These are phyloP conservation scores for Peromyscus nudipes DNA, from an alignment of 2,797 vertebrate genomes.

Conservation along the genomic window DNA sequence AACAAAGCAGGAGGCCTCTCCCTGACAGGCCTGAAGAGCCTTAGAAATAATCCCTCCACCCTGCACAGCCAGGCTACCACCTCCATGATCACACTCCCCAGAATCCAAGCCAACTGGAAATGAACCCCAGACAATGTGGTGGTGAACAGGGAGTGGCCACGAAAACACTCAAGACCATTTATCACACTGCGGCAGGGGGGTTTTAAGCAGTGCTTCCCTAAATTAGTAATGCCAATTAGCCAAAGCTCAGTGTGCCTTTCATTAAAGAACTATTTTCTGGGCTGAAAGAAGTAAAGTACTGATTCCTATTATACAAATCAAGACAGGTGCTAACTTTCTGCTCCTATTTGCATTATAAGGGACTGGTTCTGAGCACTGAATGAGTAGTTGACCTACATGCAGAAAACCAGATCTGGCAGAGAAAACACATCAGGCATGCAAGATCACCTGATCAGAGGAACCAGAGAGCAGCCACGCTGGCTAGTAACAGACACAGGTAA, in stretches of 20 bases:
- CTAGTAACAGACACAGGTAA: neutral
- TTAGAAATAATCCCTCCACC: neutral
- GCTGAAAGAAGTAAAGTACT: constrained; percentile 50
- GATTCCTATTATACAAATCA: constrained; percentile 44
- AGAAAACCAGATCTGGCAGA: neutral
- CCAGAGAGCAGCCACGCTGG: neutral
- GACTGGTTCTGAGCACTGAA: neutral
- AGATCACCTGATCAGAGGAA: neutral
- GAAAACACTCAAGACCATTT: constrained; percentile 47
- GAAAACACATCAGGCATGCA: neutral
- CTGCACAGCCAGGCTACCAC: neutral
- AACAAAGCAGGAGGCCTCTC: neutral
- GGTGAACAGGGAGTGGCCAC: neutral
- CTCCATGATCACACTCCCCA: neutral
- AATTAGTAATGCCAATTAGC: constrained; percentile 62
- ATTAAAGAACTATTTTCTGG: constrained; percentile 63
- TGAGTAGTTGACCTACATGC: neutral
- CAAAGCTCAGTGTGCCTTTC: constrained; percentile 50
- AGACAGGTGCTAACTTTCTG: constrained; percentile 44
- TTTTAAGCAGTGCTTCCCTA: constrained; percentile 58
- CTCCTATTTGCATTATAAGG: neutral
- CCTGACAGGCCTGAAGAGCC: accelerated
- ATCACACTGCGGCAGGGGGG: constrained; percentile 44
- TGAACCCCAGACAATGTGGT: constrained; percentile 3
- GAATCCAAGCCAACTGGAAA: constrained; percentile 33